A percentile compares a stretch with the other conserved stretches of the same genome.
Evolutionary conservation across 2,797 vertebrate genomes (phyloP).

Genomic region (Sebastiscus albofasciatus): DNA sequence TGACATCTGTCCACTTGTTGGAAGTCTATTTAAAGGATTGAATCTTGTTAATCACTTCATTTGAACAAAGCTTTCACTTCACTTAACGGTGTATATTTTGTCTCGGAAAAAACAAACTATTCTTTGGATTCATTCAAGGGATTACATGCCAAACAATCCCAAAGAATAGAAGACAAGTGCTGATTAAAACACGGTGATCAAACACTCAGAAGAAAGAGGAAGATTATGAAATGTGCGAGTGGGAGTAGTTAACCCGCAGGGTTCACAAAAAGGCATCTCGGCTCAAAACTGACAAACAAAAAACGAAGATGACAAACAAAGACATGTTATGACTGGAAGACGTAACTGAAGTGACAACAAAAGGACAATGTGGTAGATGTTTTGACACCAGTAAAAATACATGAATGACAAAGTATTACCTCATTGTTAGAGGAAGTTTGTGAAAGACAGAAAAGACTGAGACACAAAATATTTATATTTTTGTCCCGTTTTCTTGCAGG

Average conservation of each 20-base stretch:
- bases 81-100: not conserved
- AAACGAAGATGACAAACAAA: not conserved
- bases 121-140: not conserved
- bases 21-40: not conserved
- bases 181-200: not conserved
- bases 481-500: constrained; percentile 79
- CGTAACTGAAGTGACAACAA: not conserved
- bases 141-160: not conserved
- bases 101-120: not conserved
- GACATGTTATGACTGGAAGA: not conserved
- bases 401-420: not conserved
- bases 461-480: not conserved
- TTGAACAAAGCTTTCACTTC: not conserved
- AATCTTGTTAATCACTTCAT: not conserved
- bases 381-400: not conserved
- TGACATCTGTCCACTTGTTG: not conserved
- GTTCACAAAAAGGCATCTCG: no score
- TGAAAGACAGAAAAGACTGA: not conserved
- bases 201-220: not conserved
- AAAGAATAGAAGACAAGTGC: not conserved
- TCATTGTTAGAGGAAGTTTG: not conserved
- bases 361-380: not conserved
- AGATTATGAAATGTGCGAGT: not conserved
- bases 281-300: not conserved
- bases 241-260: not conserved